Evolutionary conservation across 1,140 invertebrate genomes (phyloP).

Genomic region (Bombus soroeensis): DNA sequence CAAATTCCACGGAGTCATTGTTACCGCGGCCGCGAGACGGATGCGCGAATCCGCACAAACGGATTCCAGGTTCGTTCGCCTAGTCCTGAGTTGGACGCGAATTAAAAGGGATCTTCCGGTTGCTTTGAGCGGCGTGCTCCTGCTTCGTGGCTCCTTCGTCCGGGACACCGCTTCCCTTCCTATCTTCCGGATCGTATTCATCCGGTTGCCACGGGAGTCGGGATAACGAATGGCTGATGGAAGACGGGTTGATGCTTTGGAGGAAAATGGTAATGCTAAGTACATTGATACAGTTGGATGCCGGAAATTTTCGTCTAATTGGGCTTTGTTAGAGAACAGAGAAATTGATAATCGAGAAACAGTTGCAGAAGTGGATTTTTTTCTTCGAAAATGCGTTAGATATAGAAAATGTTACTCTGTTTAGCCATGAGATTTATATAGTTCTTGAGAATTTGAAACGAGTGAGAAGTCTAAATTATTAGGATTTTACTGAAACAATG

Average conservation of each 20-base stretch:
- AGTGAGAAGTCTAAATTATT: too few species aligned
- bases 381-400: neutral
- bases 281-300: neutral
- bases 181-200: neutral
- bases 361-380: too few species aligned
- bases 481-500: too few species aligned
- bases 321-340: too few species aligned
- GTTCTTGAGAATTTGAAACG: too few species aligned
- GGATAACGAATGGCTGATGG: neutral
- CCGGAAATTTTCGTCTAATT: neutral
- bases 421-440: too few species aligned
- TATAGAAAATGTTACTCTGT: too few species aligned
- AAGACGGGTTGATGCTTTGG: neutral
- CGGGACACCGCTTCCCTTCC: neutral
- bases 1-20: slow-evolving; percentile 64
- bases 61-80: slow-evolving; percentile 11
- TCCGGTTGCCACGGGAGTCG: neutral
- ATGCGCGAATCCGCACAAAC: slow-evolving; percentile 25
- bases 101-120: slow-evolving; percentile 40
- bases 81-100: slow-evolving; percentile 20
- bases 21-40: slow-evolving; percentile 39
- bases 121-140: neutral
- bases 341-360: neutral
- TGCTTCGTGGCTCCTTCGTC: neutral
- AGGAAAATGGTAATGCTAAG: too few species aligned